Base-by-base conservation (phyloP, 92 coral and sea anemone genomes). In the Heteractis magnifica region DNA sequence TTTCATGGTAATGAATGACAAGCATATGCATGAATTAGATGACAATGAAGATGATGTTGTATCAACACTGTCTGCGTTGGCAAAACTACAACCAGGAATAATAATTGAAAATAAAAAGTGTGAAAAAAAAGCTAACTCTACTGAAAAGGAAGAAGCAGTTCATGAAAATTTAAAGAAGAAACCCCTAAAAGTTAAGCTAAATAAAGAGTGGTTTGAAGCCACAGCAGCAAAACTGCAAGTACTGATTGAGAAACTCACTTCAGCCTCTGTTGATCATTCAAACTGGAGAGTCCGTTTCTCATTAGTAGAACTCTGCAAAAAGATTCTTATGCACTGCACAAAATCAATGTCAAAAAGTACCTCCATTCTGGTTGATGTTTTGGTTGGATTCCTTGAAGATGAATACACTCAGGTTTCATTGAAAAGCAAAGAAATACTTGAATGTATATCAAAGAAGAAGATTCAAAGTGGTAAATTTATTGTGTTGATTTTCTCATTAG, bases 261-360 rank as follows among this genome's bases (percentile, higher is more conserved):
- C 78, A 41, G 62, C 88, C 49, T 84, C 89, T 8, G 59, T 73
- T 0, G 79, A 86, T 52, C 91, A 97, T 74, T 52, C 90, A 8
- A 97, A 91, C 88, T 97, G 98, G 99, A 94, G 91, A 85, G 98
- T 97, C 4, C 92, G 92, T 20, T 89, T 97, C 52, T 83, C 92
- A 4, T 41, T 97, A 14, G 90, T 82, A 21, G 82, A 86, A 52
- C 94, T 94, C 76, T 92, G 93, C 20, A 72, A 86, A 80, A 83
- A 82, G 78, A 71, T 97, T 10, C 90, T 97, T 8, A 52, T 76
- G 51, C 92, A 90, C 83, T 97, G 98, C 56, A 44, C 85, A 8
- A 79, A 73, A 64, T 78, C 99, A 50, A 52, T 97, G 64, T 84
- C 93, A 80, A 49, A 83, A 12, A 92, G 96, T 58, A 87, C 86